Base-by-base conservation (phyloP, 2,113 vertebrate species). In the Hypomesus transpacificus region DNA sequence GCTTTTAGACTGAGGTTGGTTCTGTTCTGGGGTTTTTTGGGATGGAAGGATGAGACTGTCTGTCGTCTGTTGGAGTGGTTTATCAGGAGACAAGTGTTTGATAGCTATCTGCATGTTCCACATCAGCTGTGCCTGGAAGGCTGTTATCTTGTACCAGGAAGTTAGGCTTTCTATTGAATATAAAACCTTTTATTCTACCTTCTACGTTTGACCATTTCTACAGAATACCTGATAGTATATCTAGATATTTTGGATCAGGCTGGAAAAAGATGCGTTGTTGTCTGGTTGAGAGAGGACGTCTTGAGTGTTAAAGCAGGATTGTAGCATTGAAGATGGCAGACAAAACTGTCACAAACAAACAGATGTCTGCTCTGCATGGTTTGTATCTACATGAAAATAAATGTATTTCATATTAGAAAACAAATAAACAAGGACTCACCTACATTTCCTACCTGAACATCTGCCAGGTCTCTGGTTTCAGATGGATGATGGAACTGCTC, bases 381-480 rank as follows among this genome's bases (percentile, higher is more conserved):
- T 7, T 34, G 31, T 34, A 34, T 34, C 31, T 34, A 34, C 1
- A 4, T 34, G 31, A 34, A 34, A 4, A 7, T 34, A 34, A 0
- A 34, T 34, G 31, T 34, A 34, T 34, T 34, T 34, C 31, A 34
- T 34, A 4, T 34, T 34, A 34, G 4, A 34, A 34, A 34, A 34
- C 24, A 34, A 34, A 34, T 7, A 34, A 34, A 34, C 1, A 34
- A 34, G 31, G 31, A 5, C 4, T 34, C 31, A 7, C 31, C 31
- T 34, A 34, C 31, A 34, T 34, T 34, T 34, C 31, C 3, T 34
- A 34, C 3, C 5, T 13, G 13, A 26, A 9, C 21, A 58, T 20
- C 13, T 60, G 14, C 20, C 58, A 60, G 58, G 21, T 60, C 58
- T 60, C 20, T 60, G 21, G 58, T 60, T 60, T 60, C 21, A 60